Base-by-base conservation (phyloP, 2,113 vertebrate species). In the Gobius niger region DNA sequence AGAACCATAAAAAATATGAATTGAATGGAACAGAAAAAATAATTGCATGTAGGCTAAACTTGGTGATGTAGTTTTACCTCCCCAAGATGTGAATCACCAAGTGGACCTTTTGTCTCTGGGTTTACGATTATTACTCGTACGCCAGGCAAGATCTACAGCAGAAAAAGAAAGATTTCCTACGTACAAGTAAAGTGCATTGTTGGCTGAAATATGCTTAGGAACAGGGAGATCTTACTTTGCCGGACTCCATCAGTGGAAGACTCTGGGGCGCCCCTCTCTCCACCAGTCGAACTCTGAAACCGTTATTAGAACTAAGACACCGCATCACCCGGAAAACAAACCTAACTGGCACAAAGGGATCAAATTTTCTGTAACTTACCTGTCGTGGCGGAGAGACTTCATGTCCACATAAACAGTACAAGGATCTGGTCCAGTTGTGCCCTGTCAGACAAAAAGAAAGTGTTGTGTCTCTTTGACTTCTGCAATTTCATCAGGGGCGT, bases 331-430 rank as follows among this genome's bases (percentile, higher is more conserved):
- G 24, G 24, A 34, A 2, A 4, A 34, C 24, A 34, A 34, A 34
- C 24, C 24, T 34, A 34, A 34, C 24, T 34, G 5, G 3, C 24
- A 34, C 24, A 34, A 34, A 34, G 24, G 24, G 24, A 34, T 34
- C 24, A 4, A 34, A 34, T 34, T 34, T 34, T 34, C 2, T 18
- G n/a, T 9, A 7, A 5, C 80, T 75, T 93, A 98, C 98, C 98
- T 96, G 95, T 99, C 97, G 79, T 99, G 97, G 53, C 98, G 93
- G 57, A 99, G 89, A 62, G 98, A 98, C 79, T 98, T 99, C 94
- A 99, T 94, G 90, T 99, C 98, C 61, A 99, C 97, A 5, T 97
- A 99, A 12, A 99, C 98, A 0, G 95, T 98, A 56, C 97, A 97
- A 62, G 97, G 98, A 74, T 99, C 98, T 9, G 98, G 98, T 75